Conservation (phyloP, 2,888 invertebrate genomes). For the Gisinianus flammeolus region DNA sequence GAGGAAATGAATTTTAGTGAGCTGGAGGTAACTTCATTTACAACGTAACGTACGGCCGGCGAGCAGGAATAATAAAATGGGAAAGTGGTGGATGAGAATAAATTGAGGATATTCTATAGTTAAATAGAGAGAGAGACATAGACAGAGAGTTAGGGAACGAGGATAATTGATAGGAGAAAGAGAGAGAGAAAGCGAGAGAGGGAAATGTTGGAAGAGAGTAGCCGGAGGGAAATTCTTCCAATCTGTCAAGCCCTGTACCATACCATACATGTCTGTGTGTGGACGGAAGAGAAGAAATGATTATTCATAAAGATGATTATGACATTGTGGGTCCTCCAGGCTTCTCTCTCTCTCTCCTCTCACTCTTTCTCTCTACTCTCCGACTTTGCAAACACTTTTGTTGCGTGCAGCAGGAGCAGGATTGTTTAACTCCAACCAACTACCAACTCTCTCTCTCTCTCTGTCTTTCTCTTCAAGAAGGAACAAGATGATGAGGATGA, state of each 20-base stretch:
- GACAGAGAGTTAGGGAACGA: not conserved
- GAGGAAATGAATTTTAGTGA: no score
- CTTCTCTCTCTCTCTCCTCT: not conserved
- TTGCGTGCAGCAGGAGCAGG: not conserved
- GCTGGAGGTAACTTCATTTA: not conserved
- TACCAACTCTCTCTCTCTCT: not conserved
- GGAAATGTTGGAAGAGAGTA: not conserved
- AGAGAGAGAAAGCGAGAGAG: not conserved
- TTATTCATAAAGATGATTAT: constrained; percentile 32
- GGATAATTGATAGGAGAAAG: constrained; percentile 13
- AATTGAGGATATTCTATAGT: not conserved
- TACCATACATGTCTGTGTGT: not conserved
- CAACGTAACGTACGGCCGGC: no score
- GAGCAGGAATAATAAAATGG: not conserved
- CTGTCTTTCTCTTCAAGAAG: not conserved
- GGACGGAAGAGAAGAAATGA: constrained; percentile 20
- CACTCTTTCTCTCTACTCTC: not conserved
- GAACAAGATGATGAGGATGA: not conserved
- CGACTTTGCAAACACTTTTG: not conserved
- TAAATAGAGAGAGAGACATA: not conserved
- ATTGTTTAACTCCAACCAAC: no score
- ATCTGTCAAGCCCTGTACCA: constrained; percentile 10
- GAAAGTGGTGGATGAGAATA: constrained; percentile 2
- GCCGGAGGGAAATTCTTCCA: constrained; percentile 6
- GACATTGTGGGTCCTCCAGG: constrained; percentile 11